Conservation (phyloP, 2,888 invertebrate species). For the Anticlea derivata region DNA sequence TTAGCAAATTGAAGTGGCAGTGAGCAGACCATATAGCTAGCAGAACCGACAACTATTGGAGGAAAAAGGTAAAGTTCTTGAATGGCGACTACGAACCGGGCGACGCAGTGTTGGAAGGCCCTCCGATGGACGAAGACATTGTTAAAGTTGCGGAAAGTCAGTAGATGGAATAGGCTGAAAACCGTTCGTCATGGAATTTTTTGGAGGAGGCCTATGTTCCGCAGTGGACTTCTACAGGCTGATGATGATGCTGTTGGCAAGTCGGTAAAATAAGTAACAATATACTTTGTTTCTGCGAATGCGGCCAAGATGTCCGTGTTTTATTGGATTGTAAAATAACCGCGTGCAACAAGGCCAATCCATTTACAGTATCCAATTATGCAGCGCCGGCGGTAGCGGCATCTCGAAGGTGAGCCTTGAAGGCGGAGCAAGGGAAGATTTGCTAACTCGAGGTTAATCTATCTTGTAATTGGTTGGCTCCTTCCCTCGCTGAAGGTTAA, state of each 20-base stretch:
- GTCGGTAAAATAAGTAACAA: not conserved
- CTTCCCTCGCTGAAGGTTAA: slow-evolving; percentile 13
- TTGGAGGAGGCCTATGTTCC: too few species aligned
- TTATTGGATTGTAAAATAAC: slow-evolving; percentile 62
- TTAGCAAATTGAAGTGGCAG: too few species aligned
- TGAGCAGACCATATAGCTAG: too few species aligned
- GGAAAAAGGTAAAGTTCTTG: too few species aligned
- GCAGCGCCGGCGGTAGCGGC: slow-evolving; percentile 34
- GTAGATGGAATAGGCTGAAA: too few species aligned
- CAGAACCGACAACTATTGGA: too few species aligned
- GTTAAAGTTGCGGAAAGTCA: too few species aligned
- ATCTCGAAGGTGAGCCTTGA: slow-evolving; percentile 53
- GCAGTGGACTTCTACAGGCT: too few species aligned
- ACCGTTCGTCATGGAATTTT: too few species aligned
- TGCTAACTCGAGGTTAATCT: slow-evolving; percentile 29
- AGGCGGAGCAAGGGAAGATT: slow-evolving; percentile 39
- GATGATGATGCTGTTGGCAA: not conserved
- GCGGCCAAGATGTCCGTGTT: slow-evolving; percentile 13
- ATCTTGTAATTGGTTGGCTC: slow-evolving; percentile 12
- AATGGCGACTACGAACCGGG: too few species aligned
- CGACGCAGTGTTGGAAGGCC: too few species aligned
- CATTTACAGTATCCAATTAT: slow-evolving; percentile 71
- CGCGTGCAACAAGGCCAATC: slow-evolving; percentile 61
- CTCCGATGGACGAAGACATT: too few species aligned
- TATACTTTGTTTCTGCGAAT: slow-evolving; percentile 9